Evolutionary conservation across 2,113 vertebrate species (phyloP), one percentile per base, ranked within the genome.

Genomic region (Leucopsar rothschildi): DNA sequence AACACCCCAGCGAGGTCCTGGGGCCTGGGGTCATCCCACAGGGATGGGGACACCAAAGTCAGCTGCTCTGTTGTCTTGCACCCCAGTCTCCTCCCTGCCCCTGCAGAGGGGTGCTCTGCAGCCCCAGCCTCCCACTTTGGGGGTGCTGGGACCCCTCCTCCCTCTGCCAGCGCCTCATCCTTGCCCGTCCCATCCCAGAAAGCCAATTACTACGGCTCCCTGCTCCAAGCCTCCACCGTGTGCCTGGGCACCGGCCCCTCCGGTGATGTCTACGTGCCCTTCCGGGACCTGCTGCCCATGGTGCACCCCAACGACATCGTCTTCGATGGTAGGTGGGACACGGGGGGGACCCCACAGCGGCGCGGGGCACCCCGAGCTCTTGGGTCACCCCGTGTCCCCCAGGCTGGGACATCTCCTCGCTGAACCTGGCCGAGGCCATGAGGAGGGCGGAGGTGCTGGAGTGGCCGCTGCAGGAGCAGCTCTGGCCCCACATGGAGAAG

Each of bases 371-470:
- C 15, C 55, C 22, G 70, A 70, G 68, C 12, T 0, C 20, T 68
- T 28, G 76, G 29, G 52, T 82, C 37, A 50, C 59, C 1, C 59
- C 23, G 12, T 24, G 33, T 33, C 29, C 33, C 45, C 49, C 76
- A 99, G 99, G 99, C 63, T 99, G 99, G 99, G 99, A 99, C 94
- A 99, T 99, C 86, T 99, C 99, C 6, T 99, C 98, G 2, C 81
- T 99, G 98, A 98, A 99, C 95, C 98, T 99, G 88, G 99, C 98
- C 1, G 94, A 98, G 68, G 98, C 99, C 4, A 99, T 99, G 99
- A 94, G 94, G 92, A 96, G 99, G 37, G 99, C 99, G 0, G 96
- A 98, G 95, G 99, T 99, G 79, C 94, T 99, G 35, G 99, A 99
- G 60, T 99, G 99, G 99, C 93, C 97, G 1, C 97, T 99, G 83